A percentile compares a stretch with the other conserved stretches of the same genome.
phyloP scores from a whole-genome alignment of 1,140 invertebrate genomes.

The Brachionus koreanus region DNA sequence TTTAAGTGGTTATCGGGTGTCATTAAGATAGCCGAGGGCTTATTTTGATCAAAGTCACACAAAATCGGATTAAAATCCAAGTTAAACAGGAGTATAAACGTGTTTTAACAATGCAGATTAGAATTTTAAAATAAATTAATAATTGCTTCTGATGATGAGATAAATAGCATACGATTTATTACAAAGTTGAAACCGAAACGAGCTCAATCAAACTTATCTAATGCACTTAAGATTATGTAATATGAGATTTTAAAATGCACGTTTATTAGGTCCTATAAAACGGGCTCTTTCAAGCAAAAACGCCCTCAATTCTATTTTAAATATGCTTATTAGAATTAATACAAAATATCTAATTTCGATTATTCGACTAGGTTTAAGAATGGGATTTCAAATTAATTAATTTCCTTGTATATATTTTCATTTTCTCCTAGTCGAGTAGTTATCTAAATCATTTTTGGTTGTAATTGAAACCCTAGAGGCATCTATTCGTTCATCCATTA shows the following conservation, averaged over 20 bases:
- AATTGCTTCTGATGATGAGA: not conserved
- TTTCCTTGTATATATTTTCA: not conserved
- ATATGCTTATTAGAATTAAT: not conserved
- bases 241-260: not conserved
- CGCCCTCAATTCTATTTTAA: not conserved
- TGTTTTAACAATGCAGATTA: not conserved
- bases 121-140: not conserved
- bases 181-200: slow-evolving; percentile 1
- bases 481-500: not conserved
- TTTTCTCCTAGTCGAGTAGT: not conserved
- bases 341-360: not conserved
- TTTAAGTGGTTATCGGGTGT: not conserved
- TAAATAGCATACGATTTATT: slow-evolving; percentile 4
- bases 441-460: not conserved
- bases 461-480: not conserved
- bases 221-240: not conserved
- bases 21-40: not conserved
- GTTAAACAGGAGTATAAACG: not conserved
- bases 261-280: not conserved
- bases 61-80: not conserved
- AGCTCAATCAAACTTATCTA: not conserved
- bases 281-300: not conserved
- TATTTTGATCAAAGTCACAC: slow-evolving; percentile 1
- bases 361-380: not conserved
- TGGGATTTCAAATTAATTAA: not conserved